Conservation (phyloP, 2,113 vertebrate genomes). For the Riparia riparia region DNA sequence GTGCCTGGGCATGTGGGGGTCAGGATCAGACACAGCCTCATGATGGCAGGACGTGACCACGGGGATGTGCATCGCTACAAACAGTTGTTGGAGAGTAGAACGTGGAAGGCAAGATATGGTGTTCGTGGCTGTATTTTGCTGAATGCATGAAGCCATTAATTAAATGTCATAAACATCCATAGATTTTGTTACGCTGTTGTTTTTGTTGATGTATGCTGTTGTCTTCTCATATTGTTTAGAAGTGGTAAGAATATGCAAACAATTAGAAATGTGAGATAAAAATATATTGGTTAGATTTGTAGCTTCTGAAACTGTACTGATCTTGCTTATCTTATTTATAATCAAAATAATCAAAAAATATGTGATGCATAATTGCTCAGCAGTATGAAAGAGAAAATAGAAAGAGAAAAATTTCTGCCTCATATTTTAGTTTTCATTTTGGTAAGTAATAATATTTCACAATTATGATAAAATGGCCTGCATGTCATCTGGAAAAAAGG, state of each 20-base stretch:
- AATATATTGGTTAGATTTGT: background rate
- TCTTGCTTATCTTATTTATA: background rate
- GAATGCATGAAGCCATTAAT: background rate
- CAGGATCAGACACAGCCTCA: background rate
- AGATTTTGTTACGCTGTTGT: background rate
- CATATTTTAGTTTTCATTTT: background rate
- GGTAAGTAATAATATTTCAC: background rate
- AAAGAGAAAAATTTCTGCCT: background rate
- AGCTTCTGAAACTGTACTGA: background rate
- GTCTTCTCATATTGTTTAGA: background rate
- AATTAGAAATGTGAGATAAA: background rate
- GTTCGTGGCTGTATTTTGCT: background rate
- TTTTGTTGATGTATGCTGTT: background rate
- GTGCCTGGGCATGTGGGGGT: rapidly evolving
- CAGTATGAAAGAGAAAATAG: background rate
- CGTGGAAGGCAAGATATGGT: background rate
- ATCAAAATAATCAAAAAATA: background rate
- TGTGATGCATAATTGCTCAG: background rate
- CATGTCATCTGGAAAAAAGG: background rate
- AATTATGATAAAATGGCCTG: background rate
- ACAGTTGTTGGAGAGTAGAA: background rate
- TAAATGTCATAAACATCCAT: background rate
- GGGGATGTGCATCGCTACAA: rapidly evolving
- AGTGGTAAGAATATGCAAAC: background rate
- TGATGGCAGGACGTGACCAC: background rate